phyloP scores from a whole-genome alignment of 2,797 vertebrate species.

The Gymnodraco acuticeps region DNA sequence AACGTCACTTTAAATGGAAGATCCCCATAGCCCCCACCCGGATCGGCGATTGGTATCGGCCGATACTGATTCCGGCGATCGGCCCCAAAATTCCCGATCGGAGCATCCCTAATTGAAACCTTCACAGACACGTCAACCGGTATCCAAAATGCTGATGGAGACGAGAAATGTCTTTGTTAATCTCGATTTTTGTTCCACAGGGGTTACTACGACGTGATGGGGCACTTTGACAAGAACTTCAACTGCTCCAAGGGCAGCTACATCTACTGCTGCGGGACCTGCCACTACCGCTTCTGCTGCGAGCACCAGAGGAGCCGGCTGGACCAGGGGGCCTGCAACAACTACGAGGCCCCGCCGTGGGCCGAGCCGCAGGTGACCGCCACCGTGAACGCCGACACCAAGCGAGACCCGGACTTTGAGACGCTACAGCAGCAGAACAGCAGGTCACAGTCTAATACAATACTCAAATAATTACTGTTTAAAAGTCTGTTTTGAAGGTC shows the following conservation, averaged over 20 bases:
- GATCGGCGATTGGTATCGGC: too few species aligned
- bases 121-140: too few species aligned
- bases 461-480: too few species aligned
- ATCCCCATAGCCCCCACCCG: too few species aligned
- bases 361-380: conserved; percentile 83
- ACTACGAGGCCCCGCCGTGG: conserved; percentile 90
- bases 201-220: conserved; percentile 94
- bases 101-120: too few species aligned
- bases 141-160: background rate
- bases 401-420: conserved; percentile 83
- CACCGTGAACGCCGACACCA: conserved; percentile 74
- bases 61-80: too few species aligned
- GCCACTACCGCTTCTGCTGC: conserved; percentile 95
- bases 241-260: conserved; percentile 93
- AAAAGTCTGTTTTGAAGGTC: too few species aligned
- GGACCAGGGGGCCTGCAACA: conserved; percentile 90
- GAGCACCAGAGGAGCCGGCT: conserved; percentile 90
- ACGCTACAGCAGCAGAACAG: conserved; percentile 85
- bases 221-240: conserved; percentile 92
- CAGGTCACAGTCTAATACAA: conserved; percentile 62
- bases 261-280: conserved; percentile 95
- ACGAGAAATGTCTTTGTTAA: background rate
- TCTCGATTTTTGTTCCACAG: conserved; percentile 42
- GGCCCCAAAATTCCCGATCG: too few species aligned
- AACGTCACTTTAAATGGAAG: too few species aligned